Percentiles rank a stretch among this genome's conserved stretches.
Evolutionary conservation across 2,888 invertebrate species (phyloP).

Genomic region (Lepidocyrtoides sp.): DNA sequence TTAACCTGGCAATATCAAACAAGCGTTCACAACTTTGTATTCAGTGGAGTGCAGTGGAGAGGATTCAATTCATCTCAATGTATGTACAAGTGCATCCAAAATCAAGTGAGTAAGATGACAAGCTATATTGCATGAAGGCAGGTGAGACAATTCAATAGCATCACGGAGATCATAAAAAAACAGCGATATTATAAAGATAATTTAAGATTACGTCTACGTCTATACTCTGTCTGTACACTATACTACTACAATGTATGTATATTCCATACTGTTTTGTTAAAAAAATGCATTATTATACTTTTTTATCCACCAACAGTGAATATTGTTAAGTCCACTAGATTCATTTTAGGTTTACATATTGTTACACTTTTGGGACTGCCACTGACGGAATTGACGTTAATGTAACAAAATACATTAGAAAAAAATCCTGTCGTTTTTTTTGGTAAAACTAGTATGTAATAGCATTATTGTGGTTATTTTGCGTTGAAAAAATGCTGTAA

Average conservation of each 20-base stretch:
- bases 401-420: constrained; percentile 3
- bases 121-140: not conserved
- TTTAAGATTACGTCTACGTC: too few relatives aligned
- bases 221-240: too few relatives aligned
- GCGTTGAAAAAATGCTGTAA: constrained; percentile 50
- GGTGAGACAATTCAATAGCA: not conserved
- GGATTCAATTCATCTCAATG: not conserved
- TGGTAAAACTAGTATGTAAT: constrained; percentile 43
- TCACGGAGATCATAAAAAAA: not conserved
- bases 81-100: not conserved
- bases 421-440: constrained; percentile 37
- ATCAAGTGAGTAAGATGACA: constrained; percentile 17
- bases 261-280: not conserved
- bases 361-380: too few relatives aligned
- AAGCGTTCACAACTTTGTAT: not conserved
- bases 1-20: not conserved
- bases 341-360: not conserved
- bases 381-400: too few relatives aligned
- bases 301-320: constrained; percentile 31
- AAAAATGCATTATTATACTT: not conserved
- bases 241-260: too few relatives aligned
- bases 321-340: constrained; percentile 12
- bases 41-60: not conserved
- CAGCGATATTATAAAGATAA: too few relatives aligned
- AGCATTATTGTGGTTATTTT: constrained; percentile 41